Evolutionary conservation across 2,797 vertebrate species (phyloP), one percentile per base, ranked within the genome.

Genomic region (Mormyrus hasselquistii): DNA sequence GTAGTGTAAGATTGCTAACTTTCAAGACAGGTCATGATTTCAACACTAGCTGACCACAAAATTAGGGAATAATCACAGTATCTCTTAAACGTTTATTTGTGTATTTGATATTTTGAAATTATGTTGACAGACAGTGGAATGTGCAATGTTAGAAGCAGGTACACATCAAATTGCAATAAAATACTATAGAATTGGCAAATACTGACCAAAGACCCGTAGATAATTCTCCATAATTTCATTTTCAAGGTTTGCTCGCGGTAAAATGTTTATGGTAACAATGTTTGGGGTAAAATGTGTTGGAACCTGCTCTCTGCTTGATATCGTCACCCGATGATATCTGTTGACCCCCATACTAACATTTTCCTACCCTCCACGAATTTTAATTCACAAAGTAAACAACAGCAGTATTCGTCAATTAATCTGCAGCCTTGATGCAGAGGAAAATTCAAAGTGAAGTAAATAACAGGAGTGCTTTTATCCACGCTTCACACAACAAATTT

Each of bases 341-440:
- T 38, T 57, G 25, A 86, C 50, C 85, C 52, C 50, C 50, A 86
- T 52, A 34, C 57, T 86, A 41, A 86, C 53, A 59, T 86, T 86
- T n/a, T 16, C 8, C 5, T 38, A 57, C 52, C 34, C 29, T 57
- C 50, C 16, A 57, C 25, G 25, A 55, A 55, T 86, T 55, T 57
- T 50, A 86, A 55, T 86, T 53, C 53, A 86, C 50, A 50, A 29
- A 57, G 85, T 86, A 86, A 86, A 86, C 85, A 86, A 86, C 85
- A n/a, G 85, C 52, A 41, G 53, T 57, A 38, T 86, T 86, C 50
- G 85, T 86, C 53, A 86, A 86, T 86, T 86, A 55, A 86, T 86
- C 85, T 55, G 85, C 85, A 86, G 85, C 52, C 50, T 59, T 57
- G 52, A 86, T 57, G 85, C 85, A 34, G 22, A 86, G 52, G 53